Evolutionary conservation across 2,888 invertebrate species (phyloP).

Genomic region (Peribatodes rhomboidaria): DNA sequence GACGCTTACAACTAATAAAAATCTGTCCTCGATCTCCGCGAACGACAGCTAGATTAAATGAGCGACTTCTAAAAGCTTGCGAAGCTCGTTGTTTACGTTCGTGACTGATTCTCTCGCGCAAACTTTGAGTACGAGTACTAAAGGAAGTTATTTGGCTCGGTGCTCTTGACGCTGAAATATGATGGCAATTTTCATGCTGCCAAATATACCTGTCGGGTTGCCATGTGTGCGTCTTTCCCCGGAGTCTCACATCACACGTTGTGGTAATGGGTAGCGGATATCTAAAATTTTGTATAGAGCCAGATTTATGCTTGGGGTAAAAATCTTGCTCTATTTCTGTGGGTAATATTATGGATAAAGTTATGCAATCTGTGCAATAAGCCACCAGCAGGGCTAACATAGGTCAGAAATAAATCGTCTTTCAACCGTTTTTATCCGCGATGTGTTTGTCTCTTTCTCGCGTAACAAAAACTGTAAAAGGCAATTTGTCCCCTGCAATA

Average conservation of each 20-base stretch:
- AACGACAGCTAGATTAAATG: slow-evolving; percentile 34
- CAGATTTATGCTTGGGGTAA: not conserved
- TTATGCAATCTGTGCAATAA: not conserved
- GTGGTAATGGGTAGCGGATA: slow-evolving; percentile 17
- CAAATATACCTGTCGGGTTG: slow-evolving; percentile 61
- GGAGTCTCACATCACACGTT: slow-evolving; percentile 27
- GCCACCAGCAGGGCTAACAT: too few relatives aligned
- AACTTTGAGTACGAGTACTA: slow-evolving; percentile 67
- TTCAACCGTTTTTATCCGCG: too few relatives aligned
- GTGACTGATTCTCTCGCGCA: slow-evolving; percentile 66
- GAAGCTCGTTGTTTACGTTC: slow-evolving; percentile 62
- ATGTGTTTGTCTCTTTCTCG: too few relatives aligned
- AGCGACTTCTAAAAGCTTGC: slow-evolving; percentile 51
- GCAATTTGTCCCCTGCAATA: too few relatives aligned
- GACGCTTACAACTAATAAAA: slow-evolving; percentile 6
- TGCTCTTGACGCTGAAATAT: slow-evolving; percentile 78
- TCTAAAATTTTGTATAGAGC: slow-evolving; percentile 15
- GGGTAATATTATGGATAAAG: not conserved
- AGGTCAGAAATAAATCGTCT: too few relatives aligned
- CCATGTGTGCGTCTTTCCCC: slow-evolving; percentile 40
- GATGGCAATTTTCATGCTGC: slow-evolving; percentile 77
- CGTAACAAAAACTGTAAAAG: too few relatives aligned
- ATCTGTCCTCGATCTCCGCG: not conserved
- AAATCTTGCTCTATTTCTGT: not conserved
- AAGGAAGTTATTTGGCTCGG: slow-evolving; percentile 74